Evolutionary conservation across 2,888 invertebrate genomes (phyloP), one percentile per base, ranked within the genome.

Genomic region (Drosophila helvetica): DNA sequence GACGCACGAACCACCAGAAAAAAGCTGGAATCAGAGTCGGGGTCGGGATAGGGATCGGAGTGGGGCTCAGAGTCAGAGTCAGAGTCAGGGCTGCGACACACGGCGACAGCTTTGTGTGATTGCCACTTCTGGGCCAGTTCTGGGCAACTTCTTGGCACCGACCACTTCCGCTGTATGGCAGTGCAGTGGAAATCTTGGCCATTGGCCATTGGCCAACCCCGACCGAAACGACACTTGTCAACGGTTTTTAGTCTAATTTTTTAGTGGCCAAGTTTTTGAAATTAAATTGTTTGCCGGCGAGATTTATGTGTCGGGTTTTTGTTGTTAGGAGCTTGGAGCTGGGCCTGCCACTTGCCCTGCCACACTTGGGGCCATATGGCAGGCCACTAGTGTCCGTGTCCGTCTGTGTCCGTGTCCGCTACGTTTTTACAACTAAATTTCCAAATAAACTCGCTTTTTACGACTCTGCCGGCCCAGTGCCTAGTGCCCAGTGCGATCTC

Each of bases 21-120:
- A 62, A 57, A 75, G 54, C 47, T 45, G 51, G 33, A 75, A 63
- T 63, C 52, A 48, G 51, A 59, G 58, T 52, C 47, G 51, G 33
- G 66, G 46, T 61, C 65, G 51, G 43, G 67, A 55, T 53, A 22
- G 30, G 27, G 47, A 53, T 42, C 30, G 38, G 25, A 50, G 48
- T 42, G 57, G 9, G 33, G 19, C 38, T 47, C 22, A 17, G 64
- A 53, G 54, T 45, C 61, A 27, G 42, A 60, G 51, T 61, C 62
- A 74, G 72, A 74, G 72, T 66, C 64, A 62, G 63, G 65, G 65
- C 65, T 65, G 42, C 52, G 64, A 48, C 64, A 61, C 46, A 70
- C 75, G 86, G 86, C 78, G 83, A 83, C 86, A 82, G 75, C 66
- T 77, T 76, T 78, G 82, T 78, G 79, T 74, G 78, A 75, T 80